Evolutionary conservation across 2,888 invertebrate genomes (phyloP).

Genomic region (Mesochorus sp.): DNA sequence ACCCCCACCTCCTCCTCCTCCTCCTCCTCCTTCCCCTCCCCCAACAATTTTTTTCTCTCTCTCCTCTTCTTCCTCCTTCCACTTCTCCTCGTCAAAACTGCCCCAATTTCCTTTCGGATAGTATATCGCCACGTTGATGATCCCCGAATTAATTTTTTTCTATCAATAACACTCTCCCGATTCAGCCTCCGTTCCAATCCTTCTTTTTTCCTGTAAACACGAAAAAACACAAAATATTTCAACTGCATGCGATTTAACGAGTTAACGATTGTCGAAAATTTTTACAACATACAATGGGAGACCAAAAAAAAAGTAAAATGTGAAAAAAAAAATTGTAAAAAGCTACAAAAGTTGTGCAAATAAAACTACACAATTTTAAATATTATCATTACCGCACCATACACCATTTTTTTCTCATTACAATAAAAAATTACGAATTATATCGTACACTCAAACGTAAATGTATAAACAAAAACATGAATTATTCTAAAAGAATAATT

Average conservation of each 20-base stretch:
- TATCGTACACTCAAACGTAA: no score
- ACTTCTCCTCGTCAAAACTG: neutral
- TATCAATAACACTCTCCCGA: neutral
- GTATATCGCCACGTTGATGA: neutral
- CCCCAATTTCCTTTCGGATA: constrained; percentile 55
- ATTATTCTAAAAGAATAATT: no score
- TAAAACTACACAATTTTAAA: no score
- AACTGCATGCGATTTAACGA: no score
- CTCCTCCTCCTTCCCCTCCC: constrained; percentile 59
- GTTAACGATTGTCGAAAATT: neutral
- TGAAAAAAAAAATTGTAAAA: no score
- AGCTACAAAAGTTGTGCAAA: no score
- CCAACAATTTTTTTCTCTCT: constrained; percentile 37
- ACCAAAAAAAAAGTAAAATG: no score
- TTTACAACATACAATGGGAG: neutral
- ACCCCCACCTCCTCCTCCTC: constrained; percentile 61
- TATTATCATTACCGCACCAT: no score
- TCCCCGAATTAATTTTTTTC: neutral
- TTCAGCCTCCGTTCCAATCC: constrained; percentile 1
- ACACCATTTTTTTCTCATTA: no score
- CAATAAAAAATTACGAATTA: no score
- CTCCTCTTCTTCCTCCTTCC: constrained; percentile 67
- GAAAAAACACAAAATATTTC: neutral
- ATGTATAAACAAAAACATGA: no score
- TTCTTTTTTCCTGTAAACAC: constrained; percentile 34